phyloP scores from a whole-genome alignment of 2,888 invertebrate species.

The Melieria crassipennis region DNA sequence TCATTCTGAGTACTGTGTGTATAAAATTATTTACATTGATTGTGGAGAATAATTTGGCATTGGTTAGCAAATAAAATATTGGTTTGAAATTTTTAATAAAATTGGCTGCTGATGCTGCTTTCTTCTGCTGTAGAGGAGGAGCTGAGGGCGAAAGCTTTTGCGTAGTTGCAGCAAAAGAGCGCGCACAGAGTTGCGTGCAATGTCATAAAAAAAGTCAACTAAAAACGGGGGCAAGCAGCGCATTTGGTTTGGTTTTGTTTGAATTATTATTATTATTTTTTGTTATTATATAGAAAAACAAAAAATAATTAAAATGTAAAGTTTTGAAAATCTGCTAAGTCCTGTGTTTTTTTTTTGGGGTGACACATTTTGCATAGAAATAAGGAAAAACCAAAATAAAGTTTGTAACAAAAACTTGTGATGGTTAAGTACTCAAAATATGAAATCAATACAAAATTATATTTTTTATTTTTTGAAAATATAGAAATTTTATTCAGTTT shows the following conservation, averaged over 20 bases:
- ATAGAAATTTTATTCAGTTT: slow-evolving; percentile 24
- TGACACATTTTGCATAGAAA: no score
- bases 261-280: not conserved
- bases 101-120: not conserved
- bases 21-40: no score
- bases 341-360: no score
- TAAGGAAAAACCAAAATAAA: not conserved
- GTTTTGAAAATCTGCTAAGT: not conserved
- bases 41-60: no score
- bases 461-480: slow-evolving; percentile 7
- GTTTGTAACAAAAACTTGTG: not conserved
- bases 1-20: no score
- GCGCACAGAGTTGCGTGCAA: not conserved
- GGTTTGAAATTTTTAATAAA: no score
- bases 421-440: not conserved
- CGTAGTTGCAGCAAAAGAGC: slow-evolving; percentile 14
- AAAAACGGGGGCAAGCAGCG: not conserved
- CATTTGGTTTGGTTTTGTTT: not conserved
- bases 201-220: no score
- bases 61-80: no score
- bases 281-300: slow-evolving; percentile 12
- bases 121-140: not conserved
- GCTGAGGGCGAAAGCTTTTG: slow-evolving; percentile 14
- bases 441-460: not conserved
- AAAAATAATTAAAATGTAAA: slow-evolving; percentile 3